phyloP scores from a whole-genome alignment of 2,888 invertebrate species.

The Macrophya annulata region DNA sequence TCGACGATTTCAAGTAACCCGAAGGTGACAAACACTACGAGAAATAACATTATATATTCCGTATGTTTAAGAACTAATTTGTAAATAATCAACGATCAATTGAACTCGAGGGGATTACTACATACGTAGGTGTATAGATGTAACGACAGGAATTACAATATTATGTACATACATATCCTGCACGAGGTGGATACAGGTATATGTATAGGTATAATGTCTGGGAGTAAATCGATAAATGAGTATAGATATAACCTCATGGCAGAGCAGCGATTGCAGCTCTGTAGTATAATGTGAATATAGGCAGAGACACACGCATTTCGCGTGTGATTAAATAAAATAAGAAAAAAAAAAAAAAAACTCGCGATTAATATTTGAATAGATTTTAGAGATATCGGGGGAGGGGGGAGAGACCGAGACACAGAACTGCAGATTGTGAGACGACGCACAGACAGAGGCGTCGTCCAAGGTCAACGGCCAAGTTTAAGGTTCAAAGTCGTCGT shows the following conservation, averaged over 20 bases:
- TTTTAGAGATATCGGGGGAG: background rate
- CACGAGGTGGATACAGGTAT: too few relatives aligned
- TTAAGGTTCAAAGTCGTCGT: slow-evolving; percentile 32
- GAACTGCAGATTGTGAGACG: background rate
- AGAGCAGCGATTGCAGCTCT: background rate
- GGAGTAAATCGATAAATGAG: background rate
- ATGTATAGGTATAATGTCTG: background rate
- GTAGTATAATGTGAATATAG: background rate
- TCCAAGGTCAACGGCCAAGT: slow-evolving; percentile 48
- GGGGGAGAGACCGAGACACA: background rate
- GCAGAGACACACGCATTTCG: background rate
- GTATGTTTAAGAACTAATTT: background rate
- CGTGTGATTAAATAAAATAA: background rate
- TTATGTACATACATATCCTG: background rate
- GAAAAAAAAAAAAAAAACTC: background rate
- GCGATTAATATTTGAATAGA: background rate
- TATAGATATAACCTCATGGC: background rate
- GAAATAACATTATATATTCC: background rate
- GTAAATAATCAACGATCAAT: background rate
- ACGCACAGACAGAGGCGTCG: slow-evolving; percentile 20
- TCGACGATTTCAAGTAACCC: background rate
- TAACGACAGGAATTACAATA: background rate
- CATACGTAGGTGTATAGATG: background rate
- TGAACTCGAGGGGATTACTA: background rate
- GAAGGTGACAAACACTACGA: background rate